These are phyloP conservation scores for Tenebrosternarchus preto DNA, from an alignment of 2,113 vertebrate genomes.

Conservation along the genomic window DNA sequence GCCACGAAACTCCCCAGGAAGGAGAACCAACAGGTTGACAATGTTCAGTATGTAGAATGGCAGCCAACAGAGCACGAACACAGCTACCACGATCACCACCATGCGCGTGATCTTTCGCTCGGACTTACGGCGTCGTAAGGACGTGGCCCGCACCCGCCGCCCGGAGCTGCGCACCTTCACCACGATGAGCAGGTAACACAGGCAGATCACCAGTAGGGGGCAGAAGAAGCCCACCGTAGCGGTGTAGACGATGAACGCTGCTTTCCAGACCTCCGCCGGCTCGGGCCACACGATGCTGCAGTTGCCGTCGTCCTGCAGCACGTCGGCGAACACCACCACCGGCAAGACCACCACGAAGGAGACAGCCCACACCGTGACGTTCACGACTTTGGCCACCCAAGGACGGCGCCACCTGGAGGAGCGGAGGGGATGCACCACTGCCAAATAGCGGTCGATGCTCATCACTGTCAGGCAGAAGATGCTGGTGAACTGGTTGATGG, in stretches of 20 bases:
- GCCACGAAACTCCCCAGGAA: slow-evolving; percentile 85
- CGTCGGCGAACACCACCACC: slow-evolving; percentile 87
- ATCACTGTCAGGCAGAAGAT: slow-evolving; percentile 97
- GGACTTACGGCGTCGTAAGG: slow-evolving; percentile 82
- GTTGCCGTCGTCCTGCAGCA: slow-evolving; percentile 84
- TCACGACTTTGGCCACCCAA: slow-evolving; percentile 83
- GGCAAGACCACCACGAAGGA: slow-evolving; percentile 91
- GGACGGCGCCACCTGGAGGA: slow-evolving; percentile 88
- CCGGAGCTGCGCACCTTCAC: slow-evolving; percentile 87
- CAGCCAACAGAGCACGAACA: slow-evolving; percentile 92
- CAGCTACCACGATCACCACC: slow-evolving; percentile 92
- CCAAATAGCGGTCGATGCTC: slow-evolving; percentile 93
- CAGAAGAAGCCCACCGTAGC: slow-evolving; percentile 88
- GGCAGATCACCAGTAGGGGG: slow-evolving; percentile 88
- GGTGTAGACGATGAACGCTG: slow-evolving; percentile 89
- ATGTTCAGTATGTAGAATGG: slow-evolving; percentile 94
- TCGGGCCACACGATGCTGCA: slow-evolving; percentile 95
- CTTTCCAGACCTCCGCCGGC: slow-evolving; percentile 84
- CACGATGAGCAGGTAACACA: slow-evolving; percentile 92
- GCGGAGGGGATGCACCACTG: slow-evolving; percentile 88
- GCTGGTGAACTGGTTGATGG: slow-evolving; percentile 97
- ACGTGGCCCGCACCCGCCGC: slow-evolving; percentile 80
- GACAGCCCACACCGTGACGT: slow-evolving; percentile 84
- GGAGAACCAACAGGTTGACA: slow-evolving; percentile 85
- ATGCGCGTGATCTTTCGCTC: slow-evolving; percentile 91